Conservation (phyloP, 2,797 vertebrate species). For the Falco peregrinus region DNA sequence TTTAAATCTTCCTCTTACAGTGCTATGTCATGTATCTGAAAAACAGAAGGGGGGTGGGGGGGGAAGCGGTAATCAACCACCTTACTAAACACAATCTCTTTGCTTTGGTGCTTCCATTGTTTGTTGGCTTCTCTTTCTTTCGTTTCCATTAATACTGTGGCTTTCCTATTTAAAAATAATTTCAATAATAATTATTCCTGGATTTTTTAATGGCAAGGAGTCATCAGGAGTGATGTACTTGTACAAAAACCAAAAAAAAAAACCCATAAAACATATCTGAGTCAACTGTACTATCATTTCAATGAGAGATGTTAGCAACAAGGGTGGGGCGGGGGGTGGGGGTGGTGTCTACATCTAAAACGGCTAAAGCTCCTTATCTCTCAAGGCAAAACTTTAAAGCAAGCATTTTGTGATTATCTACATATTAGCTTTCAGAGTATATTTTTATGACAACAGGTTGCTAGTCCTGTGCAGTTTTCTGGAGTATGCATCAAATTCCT, state of each 20-base stretch:
- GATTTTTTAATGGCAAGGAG: neutral
- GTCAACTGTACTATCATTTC: neutral
- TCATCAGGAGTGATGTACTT: neutral
- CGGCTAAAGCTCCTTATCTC: neutral
- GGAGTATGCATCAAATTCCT: neutral
- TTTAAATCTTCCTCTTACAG: neutral
- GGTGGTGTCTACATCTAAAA: neutral
- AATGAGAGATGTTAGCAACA: neutral
- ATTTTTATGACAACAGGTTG: neutral
- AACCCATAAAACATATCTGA: neutral
- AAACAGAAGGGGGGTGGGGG: too few relatives aligned
- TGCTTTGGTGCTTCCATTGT: neutral
- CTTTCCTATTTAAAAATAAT: neutral
- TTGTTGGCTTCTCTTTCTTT: neutral
- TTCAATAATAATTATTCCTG: neutral
- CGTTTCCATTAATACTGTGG: neutral
- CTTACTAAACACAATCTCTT: neutral
- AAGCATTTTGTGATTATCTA: neutral
- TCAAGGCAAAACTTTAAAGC: neutral
- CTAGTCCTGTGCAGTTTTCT: neutral
- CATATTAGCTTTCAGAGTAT: neutral
- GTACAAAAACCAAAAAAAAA: neutral
- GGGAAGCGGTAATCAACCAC: neutral
- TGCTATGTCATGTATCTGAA: neutral
- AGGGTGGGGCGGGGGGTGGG: accelerated